A percentile compares a stretch with the other conserved stretches of the same genome.
Evolutionary conservation across 2,888 invertebrate genomes (phyloP).

Genomic region (Pseudeuparius sepicola): DNA sequence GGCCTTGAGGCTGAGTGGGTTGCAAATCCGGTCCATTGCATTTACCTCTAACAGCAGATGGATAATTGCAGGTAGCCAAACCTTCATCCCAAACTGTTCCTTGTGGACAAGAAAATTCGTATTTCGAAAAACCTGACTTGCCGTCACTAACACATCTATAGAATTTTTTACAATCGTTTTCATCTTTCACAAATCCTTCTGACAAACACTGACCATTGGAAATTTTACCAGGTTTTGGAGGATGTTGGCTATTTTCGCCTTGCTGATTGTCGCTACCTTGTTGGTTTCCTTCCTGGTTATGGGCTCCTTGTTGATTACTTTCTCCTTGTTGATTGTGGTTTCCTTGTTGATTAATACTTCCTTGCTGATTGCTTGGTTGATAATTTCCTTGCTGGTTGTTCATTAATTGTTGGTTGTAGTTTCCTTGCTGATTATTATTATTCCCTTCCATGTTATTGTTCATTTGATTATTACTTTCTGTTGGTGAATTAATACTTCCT

Average conservation of each 20-base stretch:
- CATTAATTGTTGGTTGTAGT: constrained; percentile 15
- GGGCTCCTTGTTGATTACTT: constrained; percentile 11
- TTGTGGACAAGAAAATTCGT: constrained; percentile 63
- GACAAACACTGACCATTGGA: too few relatives aligned
- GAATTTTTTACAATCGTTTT: too few relatives aligned
- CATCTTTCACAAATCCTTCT: too few relatives aligned
- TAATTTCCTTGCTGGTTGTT: constrained; percentile 10
- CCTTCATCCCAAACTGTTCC: constrained; percentile 70
- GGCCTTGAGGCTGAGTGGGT: too few relatives aligned
- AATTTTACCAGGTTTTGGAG: too few relatives aligned
- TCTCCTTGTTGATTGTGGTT: constrained; percentile 12
- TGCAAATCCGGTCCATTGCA: too few relatives aligned
- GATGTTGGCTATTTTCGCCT: constrained; percentile 5
- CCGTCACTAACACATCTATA: constrained; percentile 63
- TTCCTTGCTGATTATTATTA: constrained; percentile 18
- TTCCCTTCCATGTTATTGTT: constrained; percentile 12
- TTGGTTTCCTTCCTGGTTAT: constrained; percentile 16
- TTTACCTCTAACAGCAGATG: constrained; percentile 44
- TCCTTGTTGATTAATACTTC: constrained; percentile 8
- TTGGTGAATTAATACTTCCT: constrained; percentile 7
- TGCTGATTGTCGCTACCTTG: constrained; percentile 12
- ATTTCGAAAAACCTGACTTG: constrained; percentile 49
- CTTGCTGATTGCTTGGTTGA: constrained; percentile 10
- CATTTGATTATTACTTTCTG: too few relatives aligned
- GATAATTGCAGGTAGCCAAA: constrained; percentile 60